Percentiles rank a stretch among this genome's conserved stretches.
Conservation (phyloP, 2,888 invertebrate genomes). For the Latrodectus elegans region DNA sequence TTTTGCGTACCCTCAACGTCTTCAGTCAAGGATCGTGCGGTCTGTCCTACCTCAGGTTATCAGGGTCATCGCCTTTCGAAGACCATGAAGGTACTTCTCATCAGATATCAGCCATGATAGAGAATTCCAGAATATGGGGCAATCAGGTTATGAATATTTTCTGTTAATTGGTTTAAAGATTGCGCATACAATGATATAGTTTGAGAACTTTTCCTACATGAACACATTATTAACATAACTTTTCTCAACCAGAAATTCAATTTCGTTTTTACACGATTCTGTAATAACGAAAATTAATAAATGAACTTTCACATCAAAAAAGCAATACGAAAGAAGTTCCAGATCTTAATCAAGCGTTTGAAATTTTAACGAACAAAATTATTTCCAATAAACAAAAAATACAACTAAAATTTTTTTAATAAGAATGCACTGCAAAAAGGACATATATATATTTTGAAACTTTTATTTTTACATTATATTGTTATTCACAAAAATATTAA, state of each 20-base stretch:
- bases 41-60: slow-evolving; percentile 35
- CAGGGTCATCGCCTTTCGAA: slow-evolving; percentile 35
- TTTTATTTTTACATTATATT: too few species aligned
- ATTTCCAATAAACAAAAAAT: too few species aligned
- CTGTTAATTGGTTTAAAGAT: neutral
- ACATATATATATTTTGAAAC: too few species aligned
- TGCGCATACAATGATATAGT: neutral
- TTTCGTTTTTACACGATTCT: neutral
- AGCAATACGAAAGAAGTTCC: too few species aligned
- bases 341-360: too few species aligned
- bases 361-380: too few species aligned
- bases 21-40: slow-evolving; percentile 49
- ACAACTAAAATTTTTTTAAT: too few species aligned
- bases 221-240: neutral
- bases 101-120: slow-evolving; percentile 15
- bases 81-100: slow-evolving; percentile 15
- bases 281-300: too few species aligned
- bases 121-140: slow-evolving; percentile 15
- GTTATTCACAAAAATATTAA: too few species aligned
- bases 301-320: too few species aligned
- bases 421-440: too few species aligned
- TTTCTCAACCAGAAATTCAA: neutral
- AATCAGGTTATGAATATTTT: neutral
- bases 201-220: neutral
- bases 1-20: slow-evolving; percentile 9